These are phyloP conservation scores for Pseudanteris insignis DNA, from an alignment of 2,888 invertebrate genomes.

Conservation along the genomic window DNA sequence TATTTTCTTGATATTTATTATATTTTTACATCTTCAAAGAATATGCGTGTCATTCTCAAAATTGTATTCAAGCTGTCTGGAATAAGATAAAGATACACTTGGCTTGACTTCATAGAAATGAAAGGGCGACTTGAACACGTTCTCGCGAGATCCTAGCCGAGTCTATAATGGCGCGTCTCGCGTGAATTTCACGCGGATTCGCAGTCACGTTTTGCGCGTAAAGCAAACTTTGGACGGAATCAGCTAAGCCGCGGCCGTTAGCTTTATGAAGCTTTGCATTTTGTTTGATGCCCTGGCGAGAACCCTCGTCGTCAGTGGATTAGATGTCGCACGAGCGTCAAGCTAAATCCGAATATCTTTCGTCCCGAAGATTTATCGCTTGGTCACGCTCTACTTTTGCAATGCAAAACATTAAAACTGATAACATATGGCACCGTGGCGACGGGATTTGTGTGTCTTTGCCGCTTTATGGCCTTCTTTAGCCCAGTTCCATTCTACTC, in stretches of 20 bases:
- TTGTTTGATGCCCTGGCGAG: constrained; percentile 34
- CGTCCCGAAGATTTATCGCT: constrained; percentile 48
- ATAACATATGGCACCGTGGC: too few relatives aligned
- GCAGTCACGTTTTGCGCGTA: constrained; percentile 59
- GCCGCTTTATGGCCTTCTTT: too few relatives aligned
- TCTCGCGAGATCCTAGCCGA: constrained; percentile 43
- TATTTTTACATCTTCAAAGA: too few relatives aligned
- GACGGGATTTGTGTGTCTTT: too few relatives aligned
- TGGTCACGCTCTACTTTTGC: too few relatives aligned
- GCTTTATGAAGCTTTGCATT: constrained; percentile 44
- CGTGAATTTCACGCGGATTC: constrained; percentile 47
- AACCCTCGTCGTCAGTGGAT: constrained; percentile 31
- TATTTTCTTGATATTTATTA: too few relatives aligned
- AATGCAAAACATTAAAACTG: too few relatives aligned
- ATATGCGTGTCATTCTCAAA: too few relatives aligned
- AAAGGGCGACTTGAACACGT: constrained; percentile 32
- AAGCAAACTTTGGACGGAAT: constrained; percentile 55
- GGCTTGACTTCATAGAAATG: too few relatives aligned
- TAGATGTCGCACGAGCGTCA: constrained; percentile 35
- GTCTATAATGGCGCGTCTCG: constrained; percentile 44
- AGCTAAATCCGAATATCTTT: constrained; percentile 32
- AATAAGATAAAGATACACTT: too few relatives aligned
- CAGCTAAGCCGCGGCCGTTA: constrained; percentile 41
- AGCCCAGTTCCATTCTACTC: too few relatives aligned
- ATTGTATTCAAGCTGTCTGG: too few relatives aligned